phyloP scores from a whole-genome alignment of 2,888 invertebrate species.

The Standfussiana lucernea region DNA sequence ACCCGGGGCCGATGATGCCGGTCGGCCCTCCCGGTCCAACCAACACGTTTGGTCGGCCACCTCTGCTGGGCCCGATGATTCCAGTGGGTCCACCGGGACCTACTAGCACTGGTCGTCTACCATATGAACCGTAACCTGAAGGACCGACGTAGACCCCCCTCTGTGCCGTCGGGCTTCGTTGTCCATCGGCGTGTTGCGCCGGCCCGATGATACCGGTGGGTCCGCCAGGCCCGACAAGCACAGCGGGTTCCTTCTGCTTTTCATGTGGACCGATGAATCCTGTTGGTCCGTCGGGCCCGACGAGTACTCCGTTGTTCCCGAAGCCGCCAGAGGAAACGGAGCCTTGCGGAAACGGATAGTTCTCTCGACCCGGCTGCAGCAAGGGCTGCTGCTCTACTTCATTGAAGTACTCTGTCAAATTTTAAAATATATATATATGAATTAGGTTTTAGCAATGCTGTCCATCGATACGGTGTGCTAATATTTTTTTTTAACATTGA shows the following conservation, averaged over 20 bases:
- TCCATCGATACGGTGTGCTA: not conserved
- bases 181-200: conserved; percentile 61
- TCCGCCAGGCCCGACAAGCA: conserved; percentile 69
- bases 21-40: conserved; percentile 84
- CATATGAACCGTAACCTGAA: conserved; percentile 73
- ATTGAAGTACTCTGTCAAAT: conserved; percentile 81
- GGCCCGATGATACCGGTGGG: conserved; percentile 68
- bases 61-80: conserved; percentile 73
- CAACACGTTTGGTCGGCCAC: conserved; percentile 72
- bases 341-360: conserved; percentile 72
- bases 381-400: conserved; percentile 82
- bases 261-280: conserved; percentile 56
- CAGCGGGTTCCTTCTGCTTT: conserved; percentile 36
- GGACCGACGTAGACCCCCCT: conserved; percentile 82
- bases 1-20: conserved; percentile 75
- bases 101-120: conserved; percentile 77
- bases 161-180: conserved; percentile 78
- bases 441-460: not conserved
- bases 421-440: not conserved
- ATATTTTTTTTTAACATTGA: too few species aligned
- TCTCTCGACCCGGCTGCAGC: conserved; percentile 75
- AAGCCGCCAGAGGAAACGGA: conserved; percentile 64
- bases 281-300: conserved; percentile 73
- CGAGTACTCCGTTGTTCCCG: conserved; percentile 61
- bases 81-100: conserved; percentile 86